Conservation (phyloP, 1,140 invertebrate species). For the Drosophila athabasca region DNA sequence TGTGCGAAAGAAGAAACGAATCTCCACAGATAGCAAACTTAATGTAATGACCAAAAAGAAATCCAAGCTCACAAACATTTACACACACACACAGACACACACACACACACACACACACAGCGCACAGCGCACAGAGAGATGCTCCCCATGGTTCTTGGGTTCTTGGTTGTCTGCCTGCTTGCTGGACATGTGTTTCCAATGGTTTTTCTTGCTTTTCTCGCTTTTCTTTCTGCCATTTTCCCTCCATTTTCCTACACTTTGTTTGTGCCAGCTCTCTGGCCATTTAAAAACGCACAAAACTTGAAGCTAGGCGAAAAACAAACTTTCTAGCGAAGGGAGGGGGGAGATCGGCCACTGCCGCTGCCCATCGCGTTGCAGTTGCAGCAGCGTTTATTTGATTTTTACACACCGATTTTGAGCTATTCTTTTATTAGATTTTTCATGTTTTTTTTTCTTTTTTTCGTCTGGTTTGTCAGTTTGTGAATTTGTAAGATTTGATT, state of each 20-base stretch:
- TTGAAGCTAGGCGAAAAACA: constrained; percentile 55
- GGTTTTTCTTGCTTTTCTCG: constrained; percentile 50
- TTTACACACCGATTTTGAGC: constrained; percentile 79
- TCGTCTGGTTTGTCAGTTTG: constrained; percentile 50
- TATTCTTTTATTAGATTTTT: constrained; percentile 77
- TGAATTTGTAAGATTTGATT: constrained; percentile 79
- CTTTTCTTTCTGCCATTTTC: constrained; percentile 8
- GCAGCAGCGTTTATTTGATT: constrained; percentile 76
- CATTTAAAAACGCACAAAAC: constrained; percentile 78
- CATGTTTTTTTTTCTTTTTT: constrained; percentile 38
- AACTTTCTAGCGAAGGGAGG: constrained; percentile 33
- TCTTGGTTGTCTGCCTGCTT: constrained; percentile 28
- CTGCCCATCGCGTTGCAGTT: constrained; percentile 43
- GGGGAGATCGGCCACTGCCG: neutral
- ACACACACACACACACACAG: constrained; percentile 67
- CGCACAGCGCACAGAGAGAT: constrained; percentile 17
- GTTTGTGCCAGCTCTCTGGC: constrained; percentile 51
- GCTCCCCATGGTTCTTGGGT: constrained; percentile 25
- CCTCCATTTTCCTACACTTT: constrained; percentile 16
- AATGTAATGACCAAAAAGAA: constrained; percentile 73
- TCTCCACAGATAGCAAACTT: constrained; percentile 67
- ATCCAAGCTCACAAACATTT: constrained; percentile 46
- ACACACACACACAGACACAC: constrained; percentile 71
- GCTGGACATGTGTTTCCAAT: constrained; percentile 79
- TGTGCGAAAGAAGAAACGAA: constrained; percentile 36